Conservation (phyloP, 2,113 vertebrate genomes). For the Atherinomorus stipes region DNA sequence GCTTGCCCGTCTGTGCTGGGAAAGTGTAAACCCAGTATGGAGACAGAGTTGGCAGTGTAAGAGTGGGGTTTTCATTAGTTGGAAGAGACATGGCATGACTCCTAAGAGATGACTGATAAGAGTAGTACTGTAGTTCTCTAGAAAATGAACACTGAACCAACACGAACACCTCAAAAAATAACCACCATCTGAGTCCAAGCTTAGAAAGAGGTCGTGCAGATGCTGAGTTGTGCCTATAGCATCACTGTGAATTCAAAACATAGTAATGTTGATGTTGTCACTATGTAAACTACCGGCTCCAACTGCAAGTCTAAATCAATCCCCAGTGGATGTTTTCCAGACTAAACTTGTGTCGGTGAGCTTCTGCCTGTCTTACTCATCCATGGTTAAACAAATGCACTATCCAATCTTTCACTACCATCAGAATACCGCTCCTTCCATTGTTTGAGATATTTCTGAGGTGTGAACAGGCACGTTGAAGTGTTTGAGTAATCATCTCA, state of each 20-base stretch:
- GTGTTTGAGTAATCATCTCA: slow-evolving; percentile 1
- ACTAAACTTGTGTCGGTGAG: slow-evolving; percentile 37
- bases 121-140: too few relatives aligned
- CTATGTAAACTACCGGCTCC: slow-evolving; percentile 27
- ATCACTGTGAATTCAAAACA: slow-evolving; percentile 10
- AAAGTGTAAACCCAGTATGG: background rate
- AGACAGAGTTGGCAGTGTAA: slow-evolving; percentile 13
- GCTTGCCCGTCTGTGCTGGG: background rate
- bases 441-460: slow-evolving; percentile 12
- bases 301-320: slow-evolving; percentile 5
- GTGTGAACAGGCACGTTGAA: slow-evolving; percentile 25
- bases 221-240: background rate
- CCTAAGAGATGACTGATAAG: too few relatives aligned
- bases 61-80: slow-evolving; percentile 2
- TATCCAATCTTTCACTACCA: slow-evolving; percentile 19
- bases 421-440: background rate
- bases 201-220: background rate
- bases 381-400: slow-evolving; percentile 38
- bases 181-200: background rate
- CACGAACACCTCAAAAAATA: background rate
- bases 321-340: slow-evolving; percentile 51
- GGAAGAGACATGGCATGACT: background rate
- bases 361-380: slow-evolving; percentile 5
- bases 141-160: too few relatives aligned
- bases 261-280: slow-evolving; percentile 5